Conservation (phyloP, 2,888 invertebrate species). For the Sphecodes monilicornis region DNA sequence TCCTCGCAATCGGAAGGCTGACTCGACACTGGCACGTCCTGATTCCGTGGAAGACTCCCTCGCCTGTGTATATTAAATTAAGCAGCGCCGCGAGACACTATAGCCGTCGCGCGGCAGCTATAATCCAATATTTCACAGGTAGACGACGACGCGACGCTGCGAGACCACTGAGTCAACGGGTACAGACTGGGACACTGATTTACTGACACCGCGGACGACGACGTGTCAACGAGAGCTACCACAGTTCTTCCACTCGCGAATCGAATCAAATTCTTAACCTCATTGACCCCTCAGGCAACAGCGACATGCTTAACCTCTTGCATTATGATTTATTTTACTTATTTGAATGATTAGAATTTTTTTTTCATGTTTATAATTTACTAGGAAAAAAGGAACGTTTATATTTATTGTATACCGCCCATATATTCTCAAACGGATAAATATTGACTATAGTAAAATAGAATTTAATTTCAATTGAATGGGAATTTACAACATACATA, state of each 20-base stretch:
- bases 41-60: constrained; percentile 78
- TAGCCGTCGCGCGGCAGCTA: constrained; percentile 57
- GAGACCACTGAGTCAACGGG: constrained; percentile 27
- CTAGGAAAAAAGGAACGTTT: too few relatives aligned
- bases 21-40: constrained; percentile 80
- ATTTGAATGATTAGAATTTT: too few relatives aligned
- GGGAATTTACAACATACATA: too few relatives aligned
- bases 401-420: too few relatives aligned
- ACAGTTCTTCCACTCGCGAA: not conserved
- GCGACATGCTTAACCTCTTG: too few relatives aligned
- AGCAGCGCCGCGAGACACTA: constrained; percentile 53
- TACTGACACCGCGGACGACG: not conserved
- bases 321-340: too few relatives aligned
- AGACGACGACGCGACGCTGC: constrained; percentile 53
- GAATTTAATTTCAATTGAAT: too few relatives aligned
- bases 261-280: not conserved
- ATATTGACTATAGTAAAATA: too few relatives aligned
- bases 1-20: constrained; percentile 78
- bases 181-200: not conserved
- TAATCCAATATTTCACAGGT: constrained; percentile 77
- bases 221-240: too few relatives aligned
- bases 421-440: too few relatives aligned
- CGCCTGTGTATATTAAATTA: constrained; percentile 82
- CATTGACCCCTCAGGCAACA: not conserved
- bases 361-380: too few relatives aligned